These are phyloP conservation scores for Cancer borealis DNA, from an alignment of 2,888 invertebrate species.

Conservation along the genomic window DNA sequence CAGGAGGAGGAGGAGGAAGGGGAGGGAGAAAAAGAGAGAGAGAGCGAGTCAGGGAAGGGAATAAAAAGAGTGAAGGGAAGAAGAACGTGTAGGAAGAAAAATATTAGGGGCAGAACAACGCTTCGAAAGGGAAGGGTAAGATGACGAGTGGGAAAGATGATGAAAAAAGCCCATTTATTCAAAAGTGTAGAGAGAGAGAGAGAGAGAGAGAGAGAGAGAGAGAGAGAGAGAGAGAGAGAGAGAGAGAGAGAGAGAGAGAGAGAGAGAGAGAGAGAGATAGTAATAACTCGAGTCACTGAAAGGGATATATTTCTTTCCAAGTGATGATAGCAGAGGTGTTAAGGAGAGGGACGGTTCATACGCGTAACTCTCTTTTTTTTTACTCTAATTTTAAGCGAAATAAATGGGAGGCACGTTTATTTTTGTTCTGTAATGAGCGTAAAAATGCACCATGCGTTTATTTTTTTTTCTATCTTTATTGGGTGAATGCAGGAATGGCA, in stretches of 20 bases:
- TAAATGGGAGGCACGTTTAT: neutral
- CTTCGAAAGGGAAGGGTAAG: neutral
- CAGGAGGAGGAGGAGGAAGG: neutral
- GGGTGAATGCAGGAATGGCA: neutral
- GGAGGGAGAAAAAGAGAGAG: neutral
- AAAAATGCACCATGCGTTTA: constrained; percentile 7
- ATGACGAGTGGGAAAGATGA: neutral
- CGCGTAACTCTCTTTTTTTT: neutral
- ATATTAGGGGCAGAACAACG: neutral
- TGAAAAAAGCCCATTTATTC: neutral
- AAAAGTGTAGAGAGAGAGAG: neutral
- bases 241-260: constrained; percentile 24
- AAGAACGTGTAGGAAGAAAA: neutral
- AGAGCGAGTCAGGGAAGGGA: neutral
- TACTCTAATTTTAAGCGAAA: neutral
- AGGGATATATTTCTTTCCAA: neutral
- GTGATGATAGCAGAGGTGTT: neutral
- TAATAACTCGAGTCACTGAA: neutral
- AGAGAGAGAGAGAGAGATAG: neutral
- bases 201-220: neutral
- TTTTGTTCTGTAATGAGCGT: neutral
- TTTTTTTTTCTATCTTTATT: neutral
- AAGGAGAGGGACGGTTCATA: neutral
- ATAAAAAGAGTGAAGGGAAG: neutral
- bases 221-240: neutral